phyloP scores from a whole-genome alignment of 2,888 invertebrate species.

The Phania funesta region DNA sequence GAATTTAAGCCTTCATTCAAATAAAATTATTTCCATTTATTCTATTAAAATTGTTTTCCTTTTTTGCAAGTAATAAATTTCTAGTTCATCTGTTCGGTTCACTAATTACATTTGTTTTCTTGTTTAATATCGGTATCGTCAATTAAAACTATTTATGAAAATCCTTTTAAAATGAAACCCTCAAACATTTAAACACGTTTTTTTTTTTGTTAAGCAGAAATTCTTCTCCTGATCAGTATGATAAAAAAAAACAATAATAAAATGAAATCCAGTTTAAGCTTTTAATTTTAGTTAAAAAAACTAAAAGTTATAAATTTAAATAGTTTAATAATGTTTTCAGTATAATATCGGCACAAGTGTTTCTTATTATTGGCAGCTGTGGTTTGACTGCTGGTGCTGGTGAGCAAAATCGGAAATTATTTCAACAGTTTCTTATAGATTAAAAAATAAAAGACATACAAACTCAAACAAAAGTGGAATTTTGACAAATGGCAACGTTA shows the following conservation, averaged over 20 bases:
- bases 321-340: slow-evolving; percentile 57
- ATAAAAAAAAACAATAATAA: not conserved
- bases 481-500: slow-evolving; percentile 26
- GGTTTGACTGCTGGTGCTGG: not conserved
- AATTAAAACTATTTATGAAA: not conserved
- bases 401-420: slow-evolving; percentile 20
- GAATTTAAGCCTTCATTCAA: not conserved
- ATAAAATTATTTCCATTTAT: not conserved
- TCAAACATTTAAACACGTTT: not conserved
- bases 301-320: slow-evolving; percentile 51
- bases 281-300: slow-evolving; percentile 19
- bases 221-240: not conserved
- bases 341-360: slow-evolving; percentile 59
- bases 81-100: slow-evolving; percentile 1
- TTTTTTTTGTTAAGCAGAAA: not conserved
- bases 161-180: too few relatives aligned
- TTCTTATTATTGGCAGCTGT: slow-evolving; percentile 35
- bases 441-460: slow-evolving; percentile 1
- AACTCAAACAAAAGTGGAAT: slow-evolving; percentile 38
- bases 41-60: not conserved
- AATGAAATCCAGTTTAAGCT: slow-evolving; percentile 39
- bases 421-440: slow-evolving; percentile 35
- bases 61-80: not conserved
- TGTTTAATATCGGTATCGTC: not conserved
- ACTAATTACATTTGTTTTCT: not conserved